Percentiles rank a stretch among this genome's conserved stretches.
Conservation (phyloP, 2,797 vertebrate genomes). For the Rhyacichthys aspro region DNA sequence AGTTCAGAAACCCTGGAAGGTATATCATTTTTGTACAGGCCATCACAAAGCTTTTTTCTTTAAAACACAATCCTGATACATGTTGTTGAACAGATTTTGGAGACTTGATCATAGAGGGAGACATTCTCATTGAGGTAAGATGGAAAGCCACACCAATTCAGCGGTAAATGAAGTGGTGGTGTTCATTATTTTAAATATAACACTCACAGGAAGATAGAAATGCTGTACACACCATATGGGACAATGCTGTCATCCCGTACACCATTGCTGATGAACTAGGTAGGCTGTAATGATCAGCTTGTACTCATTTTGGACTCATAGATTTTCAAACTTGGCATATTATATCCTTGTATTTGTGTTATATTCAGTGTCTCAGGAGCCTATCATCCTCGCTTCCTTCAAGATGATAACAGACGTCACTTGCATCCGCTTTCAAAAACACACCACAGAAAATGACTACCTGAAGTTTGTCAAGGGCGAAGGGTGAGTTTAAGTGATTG, state of each 20-base stretch:
- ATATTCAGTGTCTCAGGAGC: neutral
- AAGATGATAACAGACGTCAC: conserved; percentile 43
- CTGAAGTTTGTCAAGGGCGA: conserved; percentile 6
- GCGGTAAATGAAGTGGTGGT: too few relatives aligned
- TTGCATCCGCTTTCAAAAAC: conserved; percentile 36
- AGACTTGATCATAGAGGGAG: conserved; percentile 25
- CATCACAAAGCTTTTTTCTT: neutral
- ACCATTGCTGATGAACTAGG: neutral
- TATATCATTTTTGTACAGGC: conserved; percentile 6
- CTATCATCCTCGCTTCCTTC: conserved; percentile 32
- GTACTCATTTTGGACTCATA: too few relatives aligned
- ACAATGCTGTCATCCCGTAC: too few relatives aligned
- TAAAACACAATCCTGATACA: neutral
- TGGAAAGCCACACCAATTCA: too few relatives aligned
- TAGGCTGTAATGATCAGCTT: neutral
- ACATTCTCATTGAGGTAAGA: conserved; percentile 41
- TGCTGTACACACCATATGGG: too few relatives aligned
- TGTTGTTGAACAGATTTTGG: too few relatives aligned
- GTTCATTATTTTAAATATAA: too few relatives aligned
- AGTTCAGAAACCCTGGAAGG: conserved; percentile 44
- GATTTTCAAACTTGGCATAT: too few relatives aligned
- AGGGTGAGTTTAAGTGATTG: conserved; percentile 34
- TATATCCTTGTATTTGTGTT: too few relatives aligned
- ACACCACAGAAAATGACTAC: conserved; percentile 28
- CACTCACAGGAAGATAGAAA: too few relatives aligned